Percentiles rank a stretch among this genome's conserved stretches.
These are phyloP conservation scores for Archips xylosteana DNA, from an alignment of 2,888 invertebrate genomes.

Conservation along the genomic window DNA sequence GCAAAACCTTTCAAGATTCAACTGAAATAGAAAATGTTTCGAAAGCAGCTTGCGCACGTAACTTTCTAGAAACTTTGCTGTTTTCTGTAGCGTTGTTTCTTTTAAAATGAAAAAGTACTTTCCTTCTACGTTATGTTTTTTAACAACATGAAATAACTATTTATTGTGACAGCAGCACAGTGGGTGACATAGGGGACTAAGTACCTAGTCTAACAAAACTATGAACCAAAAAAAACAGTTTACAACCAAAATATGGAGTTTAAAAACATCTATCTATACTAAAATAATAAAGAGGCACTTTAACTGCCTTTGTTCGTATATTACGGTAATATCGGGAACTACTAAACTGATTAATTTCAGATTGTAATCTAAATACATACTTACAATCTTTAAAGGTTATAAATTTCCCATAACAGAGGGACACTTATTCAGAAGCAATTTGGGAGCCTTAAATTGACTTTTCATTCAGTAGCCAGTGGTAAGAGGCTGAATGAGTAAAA, in stretches of 20 bases:
- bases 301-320: too few species aligned
- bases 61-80: conserved; percentile 30
- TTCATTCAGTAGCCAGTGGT: conserved; percentile 77
- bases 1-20: conserved; percentile 15
- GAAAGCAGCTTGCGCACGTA: conserved; percentile 25
- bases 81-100: conserved; percentile 18
- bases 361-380: too few species aligned
- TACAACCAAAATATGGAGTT: too few species aligned
- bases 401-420: conserved; percentile 27
- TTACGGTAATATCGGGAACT: too few species aligned
- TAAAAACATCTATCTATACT: too few species aligned
- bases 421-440: conserved; percentile 70
- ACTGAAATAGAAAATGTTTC: conserved; percentile 32
- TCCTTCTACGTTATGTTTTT: neutral
- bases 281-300: too few species aligned
- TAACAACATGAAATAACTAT: neutral
- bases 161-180: neutral
- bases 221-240: too few species aligned
- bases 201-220: neutral
- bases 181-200: neutral
- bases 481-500: conserved; percentile 80
- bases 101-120: conserved; percentile 18
- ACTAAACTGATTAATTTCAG: too few species aligned
- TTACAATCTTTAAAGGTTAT: neutral
- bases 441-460: conserved; percentile 71